These are phyloP conservation scores for Capreolus pygargus DNA, from an alignment of 2,113 vertebrate species.

Conservation along the genomic window DNA sequence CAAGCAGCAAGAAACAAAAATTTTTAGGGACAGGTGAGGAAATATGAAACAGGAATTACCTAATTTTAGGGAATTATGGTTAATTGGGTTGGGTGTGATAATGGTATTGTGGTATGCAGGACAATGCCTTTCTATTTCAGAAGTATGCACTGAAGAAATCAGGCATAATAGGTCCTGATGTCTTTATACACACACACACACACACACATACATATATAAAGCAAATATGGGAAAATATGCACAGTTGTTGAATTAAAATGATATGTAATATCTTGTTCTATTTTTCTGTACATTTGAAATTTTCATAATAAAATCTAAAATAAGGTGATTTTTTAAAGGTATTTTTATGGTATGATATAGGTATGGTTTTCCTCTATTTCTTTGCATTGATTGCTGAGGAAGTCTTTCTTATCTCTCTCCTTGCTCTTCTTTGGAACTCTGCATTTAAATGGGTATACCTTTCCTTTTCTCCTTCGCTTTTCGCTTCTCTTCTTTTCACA, in stretches of 20 bases:
- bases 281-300: not conserved
- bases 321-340: not conserved
- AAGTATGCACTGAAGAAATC: not conserved
- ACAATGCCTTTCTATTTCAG: not conserved
- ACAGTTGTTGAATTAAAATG: not conserved
- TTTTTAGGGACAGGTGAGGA: not conserved
- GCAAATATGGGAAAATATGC: not conserved
- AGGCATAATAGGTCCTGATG: not conserved
- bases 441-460: too few species aligned
- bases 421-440: too few species aligned
- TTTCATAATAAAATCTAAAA: not conserved
- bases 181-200: not conserved
- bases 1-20: not conserved
- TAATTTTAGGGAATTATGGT: not conserved
- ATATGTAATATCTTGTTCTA: not conserved
- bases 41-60: not conserved
- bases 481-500: too few species aligned
- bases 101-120: not conserved
- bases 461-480: too few species aligned
- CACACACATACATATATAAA: not conserved
- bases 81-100: not conserved
- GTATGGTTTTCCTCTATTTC: too few species aligned
- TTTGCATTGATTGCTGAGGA: too few species aligned
- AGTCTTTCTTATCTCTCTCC: too few species aligned
- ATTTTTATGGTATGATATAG: not conserved